Conservation (phyloP, 2,888 invertebrate species). For the Adelphocoris suturalis region DNA sequence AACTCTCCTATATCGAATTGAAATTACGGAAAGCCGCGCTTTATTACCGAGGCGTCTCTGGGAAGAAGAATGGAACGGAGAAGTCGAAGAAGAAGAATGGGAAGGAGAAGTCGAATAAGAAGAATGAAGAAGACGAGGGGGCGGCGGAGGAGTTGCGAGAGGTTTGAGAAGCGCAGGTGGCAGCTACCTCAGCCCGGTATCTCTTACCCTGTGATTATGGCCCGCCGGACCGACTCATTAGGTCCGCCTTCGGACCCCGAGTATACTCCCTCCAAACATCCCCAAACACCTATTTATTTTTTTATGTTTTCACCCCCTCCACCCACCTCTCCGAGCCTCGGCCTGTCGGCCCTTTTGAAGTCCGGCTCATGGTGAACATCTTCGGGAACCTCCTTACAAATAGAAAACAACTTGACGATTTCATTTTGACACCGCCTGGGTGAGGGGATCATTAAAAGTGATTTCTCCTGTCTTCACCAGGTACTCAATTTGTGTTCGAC, state of each 20-base stretch:
- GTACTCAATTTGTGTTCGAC: constrained; percentile 54
- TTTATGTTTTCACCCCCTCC: constrained; percentile 42
- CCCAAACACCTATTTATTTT: constrained; percentile 63
- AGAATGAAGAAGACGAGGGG: background rate
- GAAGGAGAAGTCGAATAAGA: background rate
- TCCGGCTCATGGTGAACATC: constrained; percentile 7
- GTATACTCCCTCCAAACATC: constrained; percentile 29
- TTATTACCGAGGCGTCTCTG: background rate
- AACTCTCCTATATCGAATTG: too few species aligned
- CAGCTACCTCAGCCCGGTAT: constrained; percentile 62
- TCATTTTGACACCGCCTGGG: constrained; percentile 62
- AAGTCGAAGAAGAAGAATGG: constrained; percentile 15
- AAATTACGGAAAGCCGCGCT: too few species aligned
- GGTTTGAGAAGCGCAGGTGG: constrained; percentile 60
- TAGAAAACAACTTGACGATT: constrained; percentile 70
- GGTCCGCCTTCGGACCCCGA: constrained; percentile 33
- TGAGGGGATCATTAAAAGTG: constrained; percentile 58
- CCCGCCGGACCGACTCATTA: constrained; percentile 64
- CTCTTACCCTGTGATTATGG: constrained; percentile 67
- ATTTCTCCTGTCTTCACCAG: constrained; percentile 63
- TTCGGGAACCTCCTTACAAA: constrained; percentile 55
- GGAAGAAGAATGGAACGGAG: background rate
- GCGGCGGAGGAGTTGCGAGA: constrained; percentile 41
- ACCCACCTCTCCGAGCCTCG: background rate
- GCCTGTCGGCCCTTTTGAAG: background rate